Evolutionary conservation across 92 coral and sea anemone species (phyloP).

Genomic region (Zoanthus sociatus): DNA sequence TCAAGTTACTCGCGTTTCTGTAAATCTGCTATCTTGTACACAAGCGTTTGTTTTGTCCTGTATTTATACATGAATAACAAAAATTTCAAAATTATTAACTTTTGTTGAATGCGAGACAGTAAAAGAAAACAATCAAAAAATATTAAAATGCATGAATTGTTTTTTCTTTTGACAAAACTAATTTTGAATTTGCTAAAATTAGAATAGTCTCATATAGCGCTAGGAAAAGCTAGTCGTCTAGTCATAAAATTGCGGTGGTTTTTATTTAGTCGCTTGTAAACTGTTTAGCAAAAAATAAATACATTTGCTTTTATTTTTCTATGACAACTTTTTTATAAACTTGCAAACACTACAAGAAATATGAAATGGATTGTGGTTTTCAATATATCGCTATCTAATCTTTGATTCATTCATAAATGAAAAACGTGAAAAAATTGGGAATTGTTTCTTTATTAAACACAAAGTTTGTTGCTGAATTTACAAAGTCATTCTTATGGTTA

Average conservation of each 20-base stretch:
- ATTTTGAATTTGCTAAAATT: constrained; percentile 34
- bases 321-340: neutral
- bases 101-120: constrained; percentile 45
- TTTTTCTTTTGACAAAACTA: constrained; percentile 35
- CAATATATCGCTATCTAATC: constrained; percentile 28
- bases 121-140: constrained; percentile 35
- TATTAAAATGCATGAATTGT: constrained; percentile 48
- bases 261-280: neutral
- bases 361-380: constrained; percentile 24
- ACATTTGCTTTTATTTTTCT: neutral
- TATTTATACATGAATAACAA: constrained; percentile 34
- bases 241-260: neutral
- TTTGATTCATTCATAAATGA: constrained; percentile 12
- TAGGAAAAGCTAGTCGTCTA: neutral
- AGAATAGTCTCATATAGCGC: neutral
- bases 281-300: neutral
- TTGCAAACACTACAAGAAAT: too few species aligned
- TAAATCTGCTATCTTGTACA: neutral
- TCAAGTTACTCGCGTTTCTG: neutral
- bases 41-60: constrained; percentile 33
- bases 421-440: neutral
- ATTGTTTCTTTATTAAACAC: neutral
- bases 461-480: neutral
- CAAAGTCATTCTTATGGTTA: neutral
- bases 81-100: constrained; percentile 37